phyloP scores from a whole-genome alignment of 2,113 vertebrate species.

The Nannospalax galili region DNA sequence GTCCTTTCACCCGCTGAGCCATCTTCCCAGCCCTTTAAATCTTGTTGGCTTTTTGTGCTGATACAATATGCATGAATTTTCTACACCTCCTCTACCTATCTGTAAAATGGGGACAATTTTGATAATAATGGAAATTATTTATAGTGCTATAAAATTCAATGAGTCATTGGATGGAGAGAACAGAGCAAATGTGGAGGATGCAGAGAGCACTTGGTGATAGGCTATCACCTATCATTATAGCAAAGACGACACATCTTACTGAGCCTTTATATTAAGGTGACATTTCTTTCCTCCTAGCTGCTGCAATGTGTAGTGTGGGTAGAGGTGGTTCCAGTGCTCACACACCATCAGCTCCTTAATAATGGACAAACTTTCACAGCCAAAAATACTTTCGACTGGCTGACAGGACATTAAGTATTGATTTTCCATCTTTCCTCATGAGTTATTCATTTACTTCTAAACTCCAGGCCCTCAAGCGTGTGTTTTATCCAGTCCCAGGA shows the following conservation, averaged over 20 bases:
- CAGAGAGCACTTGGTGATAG: neutral
- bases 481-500: neutral
- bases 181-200: neutral
- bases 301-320: neutral
- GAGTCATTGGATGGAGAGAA: neutral
- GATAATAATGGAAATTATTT: neutral
- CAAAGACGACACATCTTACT: neutral
- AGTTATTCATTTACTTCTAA: constrained; percentile 37
- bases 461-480: neutral
- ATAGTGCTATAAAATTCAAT: neutral
- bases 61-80: neutral
- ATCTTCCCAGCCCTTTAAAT: neutral
- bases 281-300: neutral
- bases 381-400: constrained; percentile 15
- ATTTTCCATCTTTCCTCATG: constrained; percentile 6
- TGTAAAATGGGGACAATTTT: neutral
- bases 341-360: neutral
- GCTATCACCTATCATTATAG: neutral
- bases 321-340: neutral
- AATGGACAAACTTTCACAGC: neutral
- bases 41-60: neutral
- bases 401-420: neutral
- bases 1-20: neutral
- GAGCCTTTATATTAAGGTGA: neutral
- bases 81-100: neutral